Percentiles rank a stretch among this genome's conserved stretches.
Conservation (phyloP, 37 sponge, comb jelly and placozoan genomes). For the Cliona cf. orientalis region DNA sequence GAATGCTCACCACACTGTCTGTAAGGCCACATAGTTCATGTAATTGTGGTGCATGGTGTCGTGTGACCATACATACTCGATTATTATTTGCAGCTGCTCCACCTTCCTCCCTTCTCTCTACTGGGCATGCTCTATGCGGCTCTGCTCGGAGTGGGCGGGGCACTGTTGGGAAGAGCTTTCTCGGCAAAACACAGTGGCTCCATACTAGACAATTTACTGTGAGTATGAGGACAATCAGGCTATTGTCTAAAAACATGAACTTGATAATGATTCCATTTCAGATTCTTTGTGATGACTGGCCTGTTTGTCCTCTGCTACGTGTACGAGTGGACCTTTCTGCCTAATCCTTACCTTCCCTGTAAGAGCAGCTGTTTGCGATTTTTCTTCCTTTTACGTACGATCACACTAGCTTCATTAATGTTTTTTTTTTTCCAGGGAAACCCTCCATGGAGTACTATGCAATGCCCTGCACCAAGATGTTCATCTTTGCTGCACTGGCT, state of each 20-base stretch:
- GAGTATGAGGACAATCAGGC: neutral
- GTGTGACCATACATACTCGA: neutral
- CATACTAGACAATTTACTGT: conserved; percentile 13
- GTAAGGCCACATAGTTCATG: neutral
- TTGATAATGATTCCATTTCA: neutral
- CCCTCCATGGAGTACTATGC: neutral
- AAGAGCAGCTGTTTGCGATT: neutral
- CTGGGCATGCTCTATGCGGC: conserved; percentile 17
- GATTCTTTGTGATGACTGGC: conserved; percentile 2
- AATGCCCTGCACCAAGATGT: conserved; percentile 17
- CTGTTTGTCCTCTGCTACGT: neutral
- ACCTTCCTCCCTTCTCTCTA: conserved; percentile 15
- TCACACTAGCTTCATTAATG: neutral
- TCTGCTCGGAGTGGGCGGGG: conserved; percentile 13
- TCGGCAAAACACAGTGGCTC: neutral
- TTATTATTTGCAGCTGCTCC: conserved; percentile 6
- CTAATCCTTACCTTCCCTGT: conserved; percentile 15
- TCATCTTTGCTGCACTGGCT: neutral
- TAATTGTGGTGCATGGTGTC: neutral
- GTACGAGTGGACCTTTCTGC: conserved; percentile 1
- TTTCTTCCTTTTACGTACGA: neutral
- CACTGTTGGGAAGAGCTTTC: conserved; percentile 28
- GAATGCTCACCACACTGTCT: conserved; percentile 4
- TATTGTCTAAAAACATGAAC: neutral
- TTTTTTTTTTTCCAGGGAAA: neutral